Conservation (phyloP, 2,113 vertebrate genomes). For the Candoia aspera region DNA sequence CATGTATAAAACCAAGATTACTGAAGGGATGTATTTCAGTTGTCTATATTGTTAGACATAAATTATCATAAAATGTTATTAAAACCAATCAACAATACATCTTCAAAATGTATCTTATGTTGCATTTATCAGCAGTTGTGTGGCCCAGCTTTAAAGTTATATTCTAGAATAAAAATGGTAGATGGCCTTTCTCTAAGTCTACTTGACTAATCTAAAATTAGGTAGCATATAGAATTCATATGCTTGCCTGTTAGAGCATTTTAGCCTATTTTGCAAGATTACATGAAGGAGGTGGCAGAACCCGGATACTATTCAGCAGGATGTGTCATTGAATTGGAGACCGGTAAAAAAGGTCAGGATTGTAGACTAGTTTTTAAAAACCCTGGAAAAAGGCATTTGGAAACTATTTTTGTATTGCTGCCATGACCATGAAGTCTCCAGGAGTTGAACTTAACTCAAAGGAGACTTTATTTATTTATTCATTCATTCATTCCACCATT, state of each 20-base stretch:
- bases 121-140: not conserved
- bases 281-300: not conserved
- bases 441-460: not conserved
- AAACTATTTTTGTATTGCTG: not conserved
- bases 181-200: not conserved
- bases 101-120: not conserved
- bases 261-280: not conserved
- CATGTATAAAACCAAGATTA: not conserved
- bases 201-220: not conserved
- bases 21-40: not conserved
- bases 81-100: not conserved
- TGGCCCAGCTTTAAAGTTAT: not conserved
- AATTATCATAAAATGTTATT: not conserved
- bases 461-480: too few relatives aligned
- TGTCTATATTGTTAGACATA: not conserved
- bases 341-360: not conserved
- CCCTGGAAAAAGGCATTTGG: not conserved
- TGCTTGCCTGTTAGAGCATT: not conserved
- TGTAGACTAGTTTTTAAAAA: not conserved
- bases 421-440: not conserved
- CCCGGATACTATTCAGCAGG: not conserved
- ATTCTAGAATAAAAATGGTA: not conserved
- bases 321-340: not conserved
- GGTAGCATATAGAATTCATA: not conserved
- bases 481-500: too few relatives aligned